Conservation (phyloP, 2,113 vertebrate species). For the Tonatia bakeri region DNA sequence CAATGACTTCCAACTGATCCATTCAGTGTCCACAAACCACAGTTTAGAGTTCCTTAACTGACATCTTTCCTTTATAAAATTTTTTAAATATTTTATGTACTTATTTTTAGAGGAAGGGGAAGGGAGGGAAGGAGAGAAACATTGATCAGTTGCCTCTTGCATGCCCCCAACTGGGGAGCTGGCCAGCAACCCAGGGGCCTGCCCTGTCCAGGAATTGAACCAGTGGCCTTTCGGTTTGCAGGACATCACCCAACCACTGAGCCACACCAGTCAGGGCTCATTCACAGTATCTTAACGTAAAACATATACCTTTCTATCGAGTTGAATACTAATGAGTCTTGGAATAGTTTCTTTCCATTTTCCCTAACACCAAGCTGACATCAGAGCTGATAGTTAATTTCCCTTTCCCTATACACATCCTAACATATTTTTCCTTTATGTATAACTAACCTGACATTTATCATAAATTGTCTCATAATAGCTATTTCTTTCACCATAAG, state of each 20-base stretch:
- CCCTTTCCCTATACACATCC: neutral
- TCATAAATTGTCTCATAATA: neutral
- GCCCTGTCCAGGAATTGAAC: too few species aligned
- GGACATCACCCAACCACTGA: too few species aligned
- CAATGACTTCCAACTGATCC: neutral
- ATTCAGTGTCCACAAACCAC: neutral
- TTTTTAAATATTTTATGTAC: too few species aligned
- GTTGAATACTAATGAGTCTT: neutral
- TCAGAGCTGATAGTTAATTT: too few species aligned
- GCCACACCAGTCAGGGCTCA: neutral
- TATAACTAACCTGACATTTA: neutral
- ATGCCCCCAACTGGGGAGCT: too few species aligned
- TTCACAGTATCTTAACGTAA: neutral
- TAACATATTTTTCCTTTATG: neutral
- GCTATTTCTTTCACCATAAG: neutral
- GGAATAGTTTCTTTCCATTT: neutral
- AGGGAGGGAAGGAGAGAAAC: too few species aligned
- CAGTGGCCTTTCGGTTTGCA: too few species aligned
- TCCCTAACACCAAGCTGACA: neutral
- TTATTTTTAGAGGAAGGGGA: too few species aligned
- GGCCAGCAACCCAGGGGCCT: too few species aligned
- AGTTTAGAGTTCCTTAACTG: neutral
- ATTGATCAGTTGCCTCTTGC: too few species aligned
- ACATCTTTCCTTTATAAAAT: neutral
- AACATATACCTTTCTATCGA: neutral